Evolutionary conservation across 2,113 vertebrate species (phyloP), one percentile per base, ranked within the genome.

Genomic region (Nymphicus hollandicus): DNA sequence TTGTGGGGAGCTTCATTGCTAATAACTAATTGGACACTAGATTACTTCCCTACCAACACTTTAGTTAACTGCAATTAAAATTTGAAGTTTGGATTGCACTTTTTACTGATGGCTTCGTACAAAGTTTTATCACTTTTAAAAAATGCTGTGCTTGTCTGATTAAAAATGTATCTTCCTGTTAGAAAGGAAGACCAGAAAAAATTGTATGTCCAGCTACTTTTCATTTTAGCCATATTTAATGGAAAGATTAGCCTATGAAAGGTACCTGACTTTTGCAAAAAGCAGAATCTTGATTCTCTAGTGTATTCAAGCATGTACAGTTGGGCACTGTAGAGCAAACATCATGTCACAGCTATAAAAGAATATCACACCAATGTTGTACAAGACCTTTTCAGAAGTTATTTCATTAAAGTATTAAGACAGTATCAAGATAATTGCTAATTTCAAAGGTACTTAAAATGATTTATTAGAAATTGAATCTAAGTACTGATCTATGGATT

Each of bases 181-280:
- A 35, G 78, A 76, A 83, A 70, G 49, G 37, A 81, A 80, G 25
- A 35, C 20, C 6, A 43, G 61, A 47, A 91, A 56, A 49, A 72
- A 29, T 46, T 68, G 8, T 81, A 28, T 73, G 58, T 70, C 74
- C 73, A 90, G 76, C 76, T 94, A 43, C 86, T 86, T 94, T 97
- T 96, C 93, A 91, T 92, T 90, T 89, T 95, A 92, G 50, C 86
- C 31, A 0, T 56, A n/a, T 84, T 91, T 87, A 86, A 79, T 72
- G 43, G 63, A 23, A 69, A 81, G 74, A 81, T 87, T 69, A 81
- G 80, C 61, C 66, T 92, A 72, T 91, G 70, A 84, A 94, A 93
- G 25, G n/a, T 86, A 9, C 27, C 65, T 87, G 83, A 1, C 41
- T 82, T 86, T 31, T 76, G 63, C 44, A 85, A 58, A 93, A 94